These are phyloP conservation scores for Adelosebastes latens DNA, from an alignment of 2,797 vertebrate genomes.

Conservation along the genomic window DNA sequence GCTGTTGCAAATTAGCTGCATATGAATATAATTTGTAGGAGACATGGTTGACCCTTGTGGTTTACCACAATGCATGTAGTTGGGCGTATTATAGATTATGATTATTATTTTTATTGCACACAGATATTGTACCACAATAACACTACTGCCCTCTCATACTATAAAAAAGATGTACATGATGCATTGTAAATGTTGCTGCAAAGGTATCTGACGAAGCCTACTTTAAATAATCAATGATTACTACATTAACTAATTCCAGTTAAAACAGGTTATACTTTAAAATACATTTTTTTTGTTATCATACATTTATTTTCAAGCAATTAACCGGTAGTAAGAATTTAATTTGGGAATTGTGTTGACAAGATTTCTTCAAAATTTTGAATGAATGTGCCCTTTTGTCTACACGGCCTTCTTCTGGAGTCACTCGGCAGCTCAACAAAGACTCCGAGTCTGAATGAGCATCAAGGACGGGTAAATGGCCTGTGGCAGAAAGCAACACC, in stretches of 20 bases:
- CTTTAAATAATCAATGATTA: not conserved
- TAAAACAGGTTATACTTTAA: not conserved
- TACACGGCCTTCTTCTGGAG: not conserved
- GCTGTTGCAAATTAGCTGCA: not conserved
- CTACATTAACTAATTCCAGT: not conserved
- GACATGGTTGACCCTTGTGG: not conserved
- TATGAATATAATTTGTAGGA: not conserved
- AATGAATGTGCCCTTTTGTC: not conserved
- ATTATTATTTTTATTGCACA: not conserved
- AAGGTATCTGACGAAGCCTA: not conserved
- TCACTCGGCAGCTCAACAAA: constrained; percentile 7
- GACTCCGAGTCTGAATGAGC: not conserved
- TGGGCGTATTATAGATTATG: not conserved
- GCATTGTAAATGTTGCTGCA: not conserved
- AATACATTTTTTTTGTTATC: not conserved
- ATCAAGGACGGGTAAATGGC: constrained; percentile 19
- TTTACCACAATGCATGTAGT: not conserved
- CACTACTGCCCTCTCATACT: not conserved
- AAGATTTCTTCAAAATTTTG: not conserved
- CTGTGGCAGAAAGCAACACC: constrained; percentile 21
- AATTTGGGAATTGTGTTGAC: not conserved
- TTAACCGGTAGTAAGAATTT: not conserved
- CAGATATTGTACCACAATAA: not conserved
- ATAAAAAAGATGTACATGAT: not conserved
- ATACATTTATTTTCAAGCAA: not conserved